Evolutionary conservation across 2,888 invertebrate genomes (phyloP).

Genomic region (Leptinotarsa tumamoca): DNA sequence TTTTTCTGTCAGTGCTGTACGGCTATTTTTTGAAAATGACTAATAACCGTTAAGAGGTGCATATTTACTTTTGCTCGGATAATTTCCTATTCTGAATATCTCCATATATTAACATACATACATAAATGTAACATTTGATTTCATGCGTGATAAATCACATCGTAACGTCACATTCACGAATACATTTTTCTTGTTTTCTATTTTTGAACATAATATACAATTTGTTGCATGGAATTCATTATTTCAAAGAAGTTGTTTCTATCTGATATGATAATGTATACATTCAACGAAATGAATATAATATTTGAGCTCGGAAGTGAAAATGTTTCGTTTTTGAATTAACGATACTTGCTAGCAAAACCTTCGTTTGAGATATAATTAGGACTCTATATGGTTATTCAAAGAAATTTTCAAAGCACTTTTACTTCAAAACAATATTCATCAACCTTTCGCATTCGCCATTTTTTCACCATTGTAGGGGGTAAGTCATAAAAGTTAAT

Average conservation of each 20-base stretch:
- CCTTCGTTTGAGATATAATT: no score
- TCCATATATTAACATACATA: constrained; percentile 14
- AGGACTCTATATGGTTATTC: no score
- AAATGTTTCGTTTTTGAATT: no score
- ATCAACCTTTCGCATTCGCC: no score
- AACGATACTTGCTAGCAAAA: no score
- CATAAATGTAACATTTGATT: constrained; percentile 20
- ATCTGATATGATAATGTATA: constrained; percentile 38
- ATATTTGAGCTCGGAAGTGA: not conserved
- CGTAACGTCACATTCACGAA: constrained; percentile 20
- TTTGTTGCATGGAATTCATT: constrained; percentile 42
- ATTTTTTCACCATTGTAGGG: no score
- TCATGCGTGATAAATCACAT: constrained; percentile 26
- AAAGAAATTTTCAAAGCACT: no score
- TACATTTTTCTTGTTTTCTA: constrained; percentile 24
- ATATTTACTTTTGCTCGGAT: constrained; percentile 4
- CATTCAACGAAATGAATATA: constrained; percentile 13
- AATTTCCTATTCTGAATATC: constrained; percentile 1
- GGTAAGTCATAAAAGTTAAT: no score
- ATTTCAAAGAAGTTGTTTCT: constrained; percentile 37
- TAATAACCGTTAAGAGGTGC: not conserved
- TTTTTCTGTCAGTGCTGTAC: not conserved
- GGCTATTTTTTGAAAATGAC: not conserved
- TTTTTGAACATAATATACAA: constrained; percentile 34
- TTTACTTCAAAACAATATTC: no score